These are phyloP conservation scores for Catocala nupta DNA, from an alignment of 2,888 invertebrate species.

Conservation along the genomic window DNA sequence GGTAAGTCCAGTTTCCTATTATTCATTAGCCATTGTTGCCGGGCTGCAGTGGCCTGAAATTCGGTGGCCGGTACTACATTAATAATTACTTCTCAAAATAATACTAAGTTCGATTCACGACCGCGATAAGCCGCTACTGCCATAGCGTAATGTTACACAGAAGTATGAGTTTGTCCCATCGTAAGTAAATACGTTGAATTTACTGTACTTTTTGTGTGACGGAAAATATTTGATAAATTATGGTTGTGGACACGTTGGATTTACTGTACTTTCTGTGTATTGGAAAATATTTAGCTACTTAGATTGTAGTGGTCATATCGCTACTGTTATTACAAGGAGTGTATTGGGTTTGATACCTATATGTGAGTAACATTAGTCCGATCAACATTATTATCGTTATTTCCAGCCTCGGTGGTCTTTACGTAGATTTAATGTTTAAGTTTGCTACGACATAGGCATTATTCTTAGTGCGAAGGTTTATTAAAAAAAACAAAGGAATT, in stretches of 20 bases:
- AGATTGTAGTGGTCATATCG: too few relatives aligned
- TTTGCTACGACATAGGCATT: too few relatives aligned
- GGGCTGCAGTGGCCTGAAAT: conserved; percentile 80
- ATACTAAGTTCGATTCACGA: conserved; percentile 84
- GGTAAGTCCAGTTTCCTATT: conserved; percentile 81
- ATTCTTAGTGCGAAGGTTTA: too few relatives aligned
- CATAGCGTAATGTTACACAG: conserved; percentile 51
- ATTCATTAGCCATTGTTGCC: conserved; percentile 81
- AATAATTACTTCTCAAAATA: conserved; percentile 88
- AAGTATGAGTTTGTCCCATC: conserved; percentile 36
- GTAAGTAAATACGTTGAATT: neutral
- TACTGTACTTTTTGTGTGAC: conserved; percentile 4
- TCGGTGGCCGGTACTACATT: conserved; percentile 84
- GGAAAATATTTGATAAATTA: too few relatives aligned
- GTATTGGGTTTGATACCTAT: too few relatives aligned
- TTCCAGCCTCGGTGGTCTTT: too few relatives aligned
- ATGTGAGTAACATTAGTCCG: too few relatives aligned
- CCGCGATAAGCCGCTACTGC: conserved; percentile 65
- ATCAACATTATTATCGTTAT: too few relatives aligned
- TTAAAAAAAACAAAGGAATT: too few relatives aligned
- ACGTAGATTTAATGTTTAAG: too few relatives aligned
- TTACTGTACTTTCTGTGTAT: conserved; percentile 8
- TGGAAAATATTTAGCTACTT: too few relatives aligned
- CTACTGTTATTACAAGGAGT: too few relatives aligned
- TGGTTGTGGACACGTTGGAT: neutral